phyloP scores from a whole-genome alignment of 2,113 vertebrate species.

The Siniperca chuatsi region DNA sequence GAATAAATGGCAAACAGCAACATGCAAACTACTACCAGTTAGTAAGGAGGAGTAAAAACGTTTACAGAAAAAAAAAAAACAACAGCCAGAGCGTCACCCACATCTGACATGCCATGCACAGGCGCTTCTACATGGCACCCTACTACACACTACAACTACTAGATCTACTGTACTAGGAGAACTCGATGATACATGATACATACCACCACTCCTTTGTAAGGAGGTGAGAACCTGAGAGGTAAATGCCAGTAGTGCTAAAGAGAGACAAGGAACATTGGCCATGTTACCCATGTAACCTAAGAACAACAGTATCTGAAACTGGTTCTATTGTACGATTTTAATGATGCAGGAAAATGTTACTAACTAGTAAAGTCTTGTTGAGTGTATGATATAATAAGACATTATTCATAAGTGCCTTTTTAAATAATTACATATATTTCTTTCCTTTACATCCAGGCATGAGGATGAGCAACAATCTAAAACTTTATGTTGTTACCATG shows the following conservation, averaged over 20 bases:
- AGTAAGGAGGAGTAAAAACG: conserved; percentile 67
- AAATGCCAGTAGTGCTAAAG: conserved; percentile 93
- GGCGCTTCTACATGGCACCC: conserved; percentile 50
- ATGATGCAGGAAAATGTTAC: neutral
- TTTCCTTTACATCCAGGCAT: neutral
- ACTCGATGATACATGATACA: conserved; percentile 88
- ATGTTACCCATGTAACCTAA: conserved; percentile 64
- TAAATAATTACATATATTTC: rapidly evolving
- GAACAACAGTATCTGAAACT: conserved; percentile 40
- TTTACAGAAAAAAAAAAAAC: conserved; percentile 10
- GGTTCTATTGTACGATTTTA: neutral
- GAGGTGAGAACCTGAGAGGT: conserved; percentile 95
- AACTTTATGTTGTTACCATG: neutral
- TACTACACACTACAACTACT: conserved; percentile 54
- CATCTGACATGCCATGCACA: conserved; percentile 78
- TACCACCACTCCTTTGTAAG: conserved; percentile 96
- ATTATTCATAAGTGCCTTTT: neutral
- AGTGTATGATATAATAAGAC: neutral
- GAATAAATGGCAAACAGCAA: conserved; percentile 17
- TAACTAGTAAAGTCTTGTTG: neutral
- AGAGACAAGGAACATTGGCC: conserved; percentile 85
- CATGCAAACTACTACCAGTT: conserved; percentile 79
- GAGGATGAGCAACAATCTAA: neutral
- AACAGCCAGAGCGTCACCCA: conserved; percentile 57
- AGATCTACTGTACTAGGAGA: conserved; percentile 56